Percentiles rank a stretch among this genome's conserved stretches.
These are phyloP conservation scores for Lethenteron reissneri DNA, from an alignment of 2,113 vertebrate species.

Conservation along the genomic window DNA sequence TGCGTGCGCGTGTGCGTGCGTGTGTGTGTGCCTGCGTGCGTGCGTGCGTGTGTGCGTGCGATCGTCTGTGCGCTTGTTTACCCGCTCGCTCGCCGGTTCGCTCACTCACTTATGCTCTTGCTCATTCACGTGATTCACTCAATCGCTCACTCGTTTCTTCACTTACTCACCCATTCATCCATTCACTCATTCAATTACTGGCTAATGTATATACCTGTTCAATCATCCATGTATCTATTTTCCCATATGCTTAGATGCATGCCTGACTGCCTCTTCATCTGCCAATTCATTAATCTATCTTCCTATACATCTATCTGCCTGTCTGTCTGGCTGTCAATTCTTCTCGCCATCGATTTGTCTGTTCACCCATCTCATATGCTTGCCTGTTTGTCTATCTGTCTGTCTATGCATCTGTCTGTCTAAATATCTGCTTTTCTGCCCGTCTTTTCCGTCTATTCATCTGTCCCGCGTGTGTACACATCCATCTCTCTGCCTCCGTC, in stretches of 20 bases:
- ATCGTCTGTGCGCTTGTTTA: too few species aligned
- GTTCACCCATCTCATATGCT: neutral
- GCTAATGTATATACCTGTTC: neutral
- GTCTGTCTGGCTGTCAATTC: neutral
- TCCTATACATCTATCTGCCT: neutral
- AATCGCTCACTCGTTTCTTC: conserved; percentile 6
- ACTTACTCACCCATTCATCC: conserved; percentile 6
- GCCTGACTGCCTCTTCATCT: neutral
- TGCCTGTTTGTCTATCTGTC: too few species aligned
- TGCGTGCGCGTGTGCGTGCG: too few species aligned
- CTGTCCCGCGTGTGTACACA: conserved; percentile 5
- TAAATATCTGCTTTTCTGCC: neutral
- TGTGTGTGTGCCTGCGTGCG: too few species aligned
- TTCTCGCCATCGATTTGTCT: neutral
- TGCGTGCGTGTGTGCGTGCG: too few species aligned
- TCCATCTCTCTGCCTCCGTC: neutral
- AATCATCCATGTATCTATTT: too few species aligned
- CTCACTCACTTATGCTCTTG: too few species aligned
- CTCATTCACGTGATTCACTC: neutral
- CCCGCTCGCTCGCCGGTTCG: too few species aligned
- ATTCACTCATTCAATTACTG: neutral
- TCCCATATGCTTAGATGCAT: too few species aligned
- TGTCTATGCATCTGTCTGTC: too few species aligned
- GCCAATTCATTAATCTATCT: neutral
- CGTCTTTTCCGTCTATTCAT: neutral